Base-by-base conservation (phyloP, 2,888 invertebrate genomes). In the Luperina nickerlii region DNA sequence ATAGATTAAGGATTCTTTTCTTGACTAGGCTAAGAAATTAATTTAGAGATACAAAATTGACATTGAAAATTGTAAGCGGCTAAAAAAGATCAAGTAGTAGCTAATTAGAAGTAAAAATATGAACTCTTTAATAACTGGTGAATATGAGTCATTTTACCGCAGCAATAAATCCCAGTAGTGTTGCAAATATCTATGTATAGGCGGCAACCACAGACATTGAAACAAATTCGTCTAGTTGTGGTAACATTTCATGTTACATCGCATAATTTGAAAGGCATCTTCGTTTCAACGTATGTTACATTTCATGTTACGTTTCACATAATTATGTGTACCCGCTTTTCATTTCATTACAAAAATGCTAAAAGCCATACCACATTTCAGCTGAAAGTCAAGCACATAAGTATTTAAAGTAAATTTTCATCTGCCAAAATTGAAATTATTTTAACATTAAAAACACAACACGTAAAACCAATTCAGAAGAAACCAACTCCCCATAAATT, bases 401-500 rank as follows among this genome's bases (percentile, higher is more conserved):
- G 13, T n/a, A 9, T 71, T 54, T 3, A 1, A 42, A 74, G 4
- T 0, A 9, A 1, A 3, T 27, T n/a, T 38, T 27, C n/a, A 18
- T 62, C 2, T 18, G 0, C 20, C 24, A 79, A 15, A 65, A 45
- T 13, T 3, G 1, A 48, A 72, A 48, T 54, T 1, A 75, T 20
- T 1, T 18, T 13, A 32, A 9, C 4, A 45, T 57, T 75, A n/a
- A 32, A 18, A 62, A 54, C 24, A 13, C 1, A 62, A 66, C 54
- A 48, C 38, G 18, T n/a, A 20, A 4, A 57, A 27, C 15, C 5
- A 18, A 45, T 60, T 32, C 48, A 67, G 3, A n/a, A 32, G 15
- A 38, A 65, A 42, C 48, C 70, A 71, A 62, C 18, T 63, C 42
- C 38, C 51, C 57, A 67, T 51, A 67, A 74, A 76, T 38, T 66